Evolutionary conservation across 2,888 invertebrate species (phyloP), one percentile per base, ranked within the genome.

Genomic region (Pammene aurita): DNA sequence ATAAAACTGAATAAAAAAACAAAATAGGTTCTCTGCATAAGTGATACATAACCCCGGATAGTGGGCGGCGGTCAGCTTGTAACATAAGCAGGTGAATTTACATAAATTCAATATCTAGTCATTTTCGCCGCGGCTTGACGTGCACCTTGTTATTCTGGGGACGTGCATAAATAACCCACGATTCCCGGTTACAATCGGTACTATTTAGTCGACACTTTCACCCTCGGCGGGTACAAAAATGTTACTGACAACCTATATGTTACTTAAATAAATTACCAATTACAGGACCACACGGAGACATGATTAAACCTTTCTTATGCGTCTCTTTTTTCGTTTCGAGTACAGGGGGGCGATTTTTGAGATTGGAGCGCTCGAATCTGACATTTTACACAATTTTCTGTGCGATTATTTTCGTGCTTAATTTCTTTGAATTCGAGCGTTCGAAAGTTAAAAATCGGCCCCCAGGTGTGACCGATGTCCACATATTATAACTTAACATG

Each of bases 31-130:
- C 11, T 63, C 35, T 67, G n/a, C n/a, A n/a, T n/a, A n/a, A n/a
- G n/a, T n/a, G n/a, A n/a, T n/a, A 58, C 66, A n/a, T 57, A n/a
- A 48, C 18, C 26, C 26, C 7, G n/a, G 2, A 2, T 52, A 13
- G 57, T 58, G 13, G 38, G 38, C 62, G 16, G 18, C 50, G 56
- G 56, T 57, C 62, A 63, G 41, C 50, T 50, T 57, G 56, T 57
- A 57, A 48, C 41, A 48, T 14, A 41, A 62, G 62, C 10, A 38
- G 34, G 14, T 7, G 5, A 56, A 63, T 67, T 50, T 62, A 67
- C 56, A 63, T 63, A 67, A 62, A 62, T 67, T 62, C 55, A n/a
- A 57, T 57, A 42, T 57, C 18, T 50, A 42, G 34, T 57, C 56
- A 50, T 67, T 63, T 57, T 42, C 16, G 41, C 14, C 13, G 18